These are phyloP conservation scores for Hippocampus guttulatus DNA, from an alignment of 2,113 vertebrate genomes.

Conservation along the genomic window DNA sequence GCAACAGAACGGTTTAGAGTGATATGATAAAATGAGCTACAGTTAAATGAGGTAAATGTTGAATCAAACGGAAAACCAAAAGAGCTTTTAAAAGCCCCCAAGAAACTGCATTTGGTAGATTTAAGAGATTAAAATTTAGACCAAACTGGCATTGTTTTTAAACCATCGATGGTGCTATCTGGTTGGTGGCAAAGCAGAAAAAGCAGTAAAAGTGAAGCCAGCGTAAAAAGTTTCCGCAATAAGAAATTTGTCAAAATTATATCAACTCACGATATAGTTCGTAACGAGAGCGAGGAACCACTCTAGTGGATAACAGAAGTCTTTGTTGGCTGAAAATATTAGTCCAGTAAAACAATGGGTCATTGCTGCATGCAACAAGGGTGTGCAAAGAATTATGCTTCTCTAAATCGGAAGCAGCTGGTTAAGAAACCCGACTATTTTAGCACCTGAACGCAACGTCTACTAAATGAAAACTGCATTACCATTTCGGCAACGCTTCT, in stretches of 20 bases:
- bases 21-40: slow-evolving; percentile 9
- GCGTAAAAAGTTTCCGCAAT: slow-evolving; percentile 74
- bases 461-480: too few relatives aligned
- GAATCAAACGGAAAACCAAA: neutral
- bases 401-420: slow-evolving; percentile 3
- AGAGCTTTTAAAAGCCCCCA: neutral
- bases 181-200: slow-evolving; percentile 62
- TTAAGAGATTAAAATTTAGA: slow-evolving; percentile 3
- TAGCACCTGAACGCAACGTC: too few relatives aligned
- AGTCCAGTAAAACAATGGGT: slow-evolving; percentile 93
- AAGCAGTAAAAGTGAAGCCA: slow-evolving; percentile 6
- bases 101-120: slow-evolving; percentile 6
- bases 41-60: neutral
- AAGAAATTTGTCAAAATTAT: slow-evolving; percentile 65
- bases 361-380: slow-evolving; percentile 65
- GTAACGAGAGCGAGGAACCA: slow-evolving; percentile 88
- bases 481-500: too few relatives aligned
- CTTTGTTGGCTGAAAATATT: slow-evolving; percentile 87
- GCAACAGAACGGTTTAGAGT: slow-evolving; percentile 19
- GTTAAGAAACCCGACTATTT: too few relatives aligned
- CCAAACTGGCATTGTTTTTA: neutral
- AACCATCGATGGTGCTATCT: slow-evolving; percentile 6
- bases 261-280: slow-evolving; percentile 75
- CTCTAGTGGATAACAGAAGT: slow-evolving; percentile 91
- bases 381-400: too few relatives aligned